Evolutionary conservation across 2,113 vertebrate species (phyloP).

Genomic region (Physeter macrocephalus): DNA sequence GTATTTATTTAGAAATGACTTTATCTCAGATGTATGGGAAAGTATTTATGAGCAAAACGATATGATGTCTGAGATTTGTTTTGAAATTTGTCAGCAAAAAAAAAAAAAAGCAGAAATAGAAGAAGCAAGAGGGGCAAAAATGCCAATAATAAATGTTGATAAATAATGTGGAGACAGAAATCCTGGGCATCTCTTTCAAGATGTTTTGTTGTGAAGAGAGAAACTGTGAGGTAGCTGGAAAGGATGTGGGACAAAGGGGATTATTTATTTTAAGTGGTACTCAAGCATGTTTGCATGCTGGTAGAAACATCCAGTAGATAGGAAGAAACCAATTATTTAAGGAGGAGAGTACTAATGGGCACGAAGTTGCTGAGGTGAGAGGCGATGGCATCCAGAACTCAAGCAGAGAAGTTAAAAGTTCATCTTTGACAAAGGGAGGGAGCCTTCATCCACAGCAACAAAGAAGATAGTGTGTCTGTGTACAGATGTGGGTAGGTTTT

Average conservation of each 20-base stretch:
- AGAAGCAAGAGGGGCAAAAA: neutral
- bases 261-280: neutral
- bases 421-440: neutral
- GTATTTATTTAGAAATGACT: neutral
- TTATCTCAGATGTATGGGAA: neutral
- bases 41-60: neutral
- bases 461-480: neutral
- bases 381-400: neutral
- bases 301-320: neutral
- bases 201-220: neutral
- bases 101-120: neutral
- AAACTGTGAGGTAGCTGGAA: neutral
- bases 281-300: neutral
- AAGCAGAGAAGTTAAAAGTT: neutral
- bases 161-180: neutral
- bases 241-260: neutral
- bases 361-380: neutral
- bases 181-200: neutral
- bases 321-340: neutral
- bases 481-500: neutral
- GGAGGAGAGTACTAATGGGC: neutral
- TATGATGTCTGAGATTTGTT: neutral
- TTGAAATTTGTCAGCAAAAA: neutral
- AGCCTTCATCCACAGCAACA: neutral
- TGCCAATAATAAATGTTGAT: neutral